Base-by-base conservation (phyloP, 2,888 invertebrate genomes). In the Agonopterix subpropinquella region DNA sequence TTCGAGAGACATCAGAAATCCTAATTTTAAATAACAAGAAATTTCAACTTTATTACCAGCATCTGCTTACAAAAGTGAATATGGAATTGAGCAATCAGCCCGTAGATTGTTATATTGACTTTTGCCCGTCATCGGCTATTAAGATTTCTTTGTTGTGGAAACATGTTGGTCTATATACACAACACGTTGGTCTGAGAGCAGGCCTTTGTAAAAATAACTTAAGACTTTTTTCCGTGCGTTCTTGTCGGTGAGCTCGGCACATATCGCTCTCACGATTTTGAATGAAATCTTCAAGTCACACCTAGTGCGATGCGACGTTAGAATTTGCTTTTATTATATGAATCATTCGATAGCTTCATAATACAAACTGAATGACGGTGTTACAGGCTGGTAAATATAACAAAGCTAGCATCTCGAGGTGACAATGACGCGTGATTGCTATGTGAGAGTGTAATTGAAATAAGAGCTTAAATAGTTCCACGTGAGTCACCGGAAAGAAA, bases 91-190 rank as follows among this genome's bases (percentile, higher is more conserved):
- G 81, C 84, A 87, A 87, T 87, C 87, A 87, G 76, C 76, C 64
- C 70, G 60, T 77, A 77, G 84, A 87, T 88, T 88, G 87, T 88
- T 83, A 72, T 76, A 76, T 81, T 79, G 79, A 82, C 81, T 85
- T 75, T 82, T 73, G 82, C 86, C 76, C 82, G 87, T 88, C 87
- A 87, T 86, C 86, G 83, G 80, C 76, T 86, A 86, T 87, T 87
- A 87, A 88, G 87, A 85, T 77, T 82, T 85, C 87, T 85, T 88
- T 88, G 87, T 88, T 85, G 77, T 73, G 78, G 82, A 80, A 86
- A 87, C 87, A 87, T 86, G 86, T 85, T 76, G 83, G 77, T 86
- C 86, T 88, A 86, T 88, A 87, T 88, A 88, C 83, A 85, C 84
- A 87, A 85, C 87, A 87, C 84, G 83, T 62, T 73, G 77, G 77